A percentile compares a stretch with the other conserved stretches of the same genome.
Evolutionary conservation across 1,140 invertebrate species (phyloP).

Genomic region (Heliothis subflexa): DNA sequence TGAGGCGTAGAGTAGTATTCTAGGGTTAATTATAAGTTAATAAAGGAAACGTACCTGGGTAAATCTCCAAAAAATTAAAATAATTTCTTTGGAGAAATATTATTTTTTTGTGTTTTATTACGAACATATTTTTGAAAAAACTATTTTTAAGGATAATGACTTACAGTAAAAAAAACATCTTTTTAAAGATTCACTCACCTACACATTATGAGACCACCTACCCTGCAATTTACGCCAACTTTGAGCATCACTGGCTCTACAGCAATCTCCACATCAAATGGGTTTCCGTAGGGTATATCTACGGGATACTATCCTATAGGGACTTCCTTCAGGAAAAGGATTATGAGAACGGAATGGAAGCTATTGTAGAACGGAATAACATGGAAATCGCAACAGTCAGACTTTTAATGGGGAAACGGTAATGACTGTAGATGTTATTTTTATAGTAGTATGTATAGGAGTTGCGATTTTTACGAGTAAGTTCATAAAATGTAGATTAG

Average conservation of each 20-base stretch:
- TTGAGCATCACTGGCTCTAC: background rate
- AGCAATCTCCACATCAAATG: constrained; percentile 22
- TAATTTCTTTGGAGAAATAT: too few species aligned
- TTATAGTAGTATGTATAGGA: background rate
- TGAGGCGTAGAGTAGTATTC: too few species aligned
- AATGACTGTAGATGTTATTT: background rate
- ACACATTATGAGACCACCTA: too few species aligned
- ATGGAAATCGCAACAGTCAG: constrained; percentile 21
- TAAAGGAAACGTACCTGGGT: too few species aligned
- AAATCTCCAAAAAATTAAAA: too few species aligned
- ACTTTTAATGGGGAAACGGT: background rate
- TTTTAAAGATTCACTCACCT: too few species aligned
- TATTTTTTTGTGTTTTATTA: too few species aligned
- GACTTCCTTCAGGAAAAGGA: constrained; percentile 16
- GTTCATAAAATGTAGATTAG: background rate
- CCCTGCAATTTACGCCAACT: background rate
- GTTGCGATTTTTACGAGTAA: background rate
- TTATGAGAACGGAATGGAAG: constrained; percentile 4
- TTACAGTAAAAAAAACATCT: too few species aligned
- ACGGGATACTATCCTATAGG: background rate
- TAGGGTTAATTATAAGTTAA: too few species aligned
- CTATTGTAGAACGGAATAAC: constrained; percentile 26
- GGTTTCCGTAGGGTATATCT: constrained; percentile 26
- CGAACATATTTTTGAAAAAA: too few species aligned
- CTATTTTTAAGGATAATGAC: too few species aligned